Evolutionary conservation across 2,888 invertebrate genomes (phyloP).

Genomic region (Criorhina ranunculi): DNA sequence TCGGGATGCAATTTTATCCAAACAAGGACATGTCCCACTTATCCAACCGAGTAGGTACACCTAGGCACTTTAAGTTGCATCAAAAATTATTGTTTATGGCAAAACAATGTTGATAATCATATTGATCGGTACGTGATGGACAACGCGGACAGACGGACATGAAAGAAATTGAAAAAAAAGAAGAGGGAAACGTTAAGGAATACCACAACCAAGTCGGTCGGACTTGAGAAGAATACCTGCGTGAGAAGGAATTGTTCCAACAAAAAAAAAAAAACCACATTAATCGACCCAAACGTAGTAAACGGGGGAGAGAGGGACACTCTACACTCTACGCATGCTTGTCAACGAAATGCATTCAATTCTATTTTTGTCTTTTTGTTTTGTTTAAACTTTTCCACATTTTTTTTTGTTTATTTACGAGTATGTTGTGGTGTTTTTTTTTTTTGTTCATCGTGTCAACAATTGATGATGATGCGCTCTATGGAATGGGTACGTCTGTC

Average conservation of each 20-base stretch:
- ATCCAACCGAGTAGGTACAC: conserved; percentile 17
- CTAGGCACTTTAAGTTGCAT: conserved; percentile 18
- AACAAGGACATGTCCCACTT: conserved; percentile 67
- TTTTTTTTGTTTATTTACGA: conserved; percentile 19
- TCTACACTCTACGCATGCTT: conserved; percentile 3
- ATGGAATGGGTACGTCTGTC: conserved; percentile 2
- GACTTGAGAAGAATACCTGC: conserved; percentile 40
- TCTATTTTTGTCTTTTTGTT: conserved; percentile 20
- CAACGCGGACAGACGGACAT: conserved; percentile 26
- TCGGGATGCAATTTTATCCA: conserved; percentile 33
- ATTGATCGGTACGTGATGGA: conserved; percentile 60
- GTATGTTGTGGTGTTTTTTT: conserved; percentile 38
- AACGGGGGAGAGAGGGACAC: conserved; percentile 3
- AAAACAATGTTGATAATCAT: conserved; percentile 58
- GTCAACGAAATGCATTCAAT: conserved; percentile 40
- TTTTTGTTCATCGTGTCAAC: conserved; percentile 58
- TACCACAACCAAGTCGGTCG: background rate
- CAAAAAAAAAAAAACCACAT: conserved; percentile 35
- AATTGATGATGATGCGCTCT: conserved; percentile 49
- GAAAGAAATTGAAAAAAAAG: conserved; percentile 29
- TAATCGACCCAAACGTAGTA: conserved; percentile 37
- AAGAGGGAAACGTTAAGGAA: conserved; percentile 1
- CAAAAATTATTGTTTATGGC: conserved; percentile 38
- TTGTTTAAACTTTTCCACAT: conserved; percentile 45
- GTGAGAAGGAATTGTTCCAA: conserved; percentile 51